Conservation (phyloP, 2,113 vertebrate species). For the Syrrhaptes paradoxus region DNA sequence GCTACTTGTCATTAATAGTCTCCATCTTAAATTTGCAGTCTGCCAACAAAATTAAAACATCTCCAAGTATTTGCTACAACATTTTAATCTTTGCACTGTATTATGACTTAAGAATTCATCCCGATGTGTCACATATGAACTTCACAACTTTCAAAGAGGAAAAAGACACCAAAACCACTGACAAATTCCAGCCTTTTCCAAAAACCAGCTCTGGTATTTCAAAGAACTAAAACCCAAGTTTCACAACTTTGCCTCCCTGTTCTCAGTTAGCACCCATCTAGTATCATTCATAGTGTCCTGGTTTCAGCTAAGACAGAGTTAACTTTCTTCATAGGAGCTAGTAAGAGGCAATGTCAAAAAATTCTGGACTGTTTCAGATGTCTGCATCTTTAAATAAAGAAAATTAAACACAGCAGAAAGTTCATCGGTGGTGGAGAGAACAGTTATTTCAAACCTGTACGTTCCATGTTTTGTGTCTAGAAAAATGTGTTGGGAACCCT, state of each 20-base stretch:
- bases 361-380: neutral
- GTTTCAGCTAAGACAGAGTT: no score
- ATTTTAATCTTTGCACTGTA: constrained; percentile 25
- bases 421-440: neutral
- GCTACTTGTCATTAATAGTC: neutral
- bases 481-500: neutral
- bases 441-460: neutral
- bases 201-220: neutral
- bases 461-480: neutral
- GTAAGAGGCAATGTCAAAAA: neutral
- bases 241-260: neutral
- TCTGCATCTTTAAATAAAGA: neutral
- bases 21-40: neutral
- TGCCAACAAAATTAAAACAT: neutral
- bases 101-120: constrained; percentile 16
- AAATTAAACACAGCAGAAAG: neutral
- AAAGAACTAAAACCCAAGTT: neutral
- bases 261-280: neutral
- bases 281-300: neutral
- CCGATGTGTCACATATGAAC: neutral
- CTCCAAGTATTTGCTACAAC: neutral
- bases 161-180: neutral
- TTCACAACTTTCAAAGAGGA: neutral
- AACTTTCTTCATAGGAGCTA: no score
- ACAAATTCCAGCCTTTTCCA: neutral